Evolutionary conservation across 2,888 invertebrate genomes (phyloP), one percentile per base, ranked within the genome.

Genomic region (Heterodera filipjevi): DNA sequence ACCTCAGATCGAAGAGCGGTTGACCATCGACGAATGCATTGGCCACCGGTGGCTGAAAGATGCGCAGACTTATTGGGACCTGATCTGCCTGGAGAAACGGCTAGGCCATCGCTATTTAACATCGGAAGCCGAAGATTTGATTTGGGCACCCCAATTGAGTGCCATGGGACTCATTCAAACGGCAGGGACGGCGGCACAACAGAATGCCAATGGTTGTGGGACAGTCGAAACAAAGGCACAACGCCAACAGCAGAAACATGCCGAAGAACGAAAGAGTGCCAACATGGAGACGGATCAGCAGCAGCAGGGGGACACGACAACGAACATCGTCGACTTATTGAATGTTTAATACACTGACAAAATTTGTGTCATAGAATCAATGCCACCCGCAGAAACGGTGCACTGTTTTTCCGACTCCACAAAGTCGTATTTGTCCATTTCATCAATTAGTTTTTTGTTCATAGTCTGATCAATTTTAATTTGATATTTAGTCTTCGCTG

Each of bases 81-180:
- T 89, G 33, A 77, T 85, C 22, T 81, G 83, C 35, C 82, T 89
- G 27, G 89, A 89, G 75, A 64, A 79, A 19, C 79, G 87, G n/a
- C 73, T 89, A 27, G 72, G 68, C 16, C 95, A 27, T 95, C 95
- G 90, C 39, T 83, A 82, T 68, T 53, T 83, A 72, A 83, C 83
- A 16, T 77, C 75, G n/a, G 78, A 81, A 6, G 72, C 71, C 19
- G 81, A 83, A 27, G 83, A 83, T 73, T 72, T 76, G 22, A 16
- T 75, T 39, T 82, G 81, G 44, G 64, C 72, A 16, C 71, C 68
- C 10, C 73, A 81, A 33, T 59, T 81, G n/a, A 71, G 68, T 32
- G 35, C 72, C 39, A 77, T 81, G 73, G 80, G 80, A 22, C 39
- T 80, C 30, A 75, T 76, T 30, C 44, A 75, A 16, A 46, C 66